These are phyloP conservation scores for Patiria miniata DNA, from an alignment of 35 echinoderm and acorn worm genomes.

Conservation along the genomic window DNA sequence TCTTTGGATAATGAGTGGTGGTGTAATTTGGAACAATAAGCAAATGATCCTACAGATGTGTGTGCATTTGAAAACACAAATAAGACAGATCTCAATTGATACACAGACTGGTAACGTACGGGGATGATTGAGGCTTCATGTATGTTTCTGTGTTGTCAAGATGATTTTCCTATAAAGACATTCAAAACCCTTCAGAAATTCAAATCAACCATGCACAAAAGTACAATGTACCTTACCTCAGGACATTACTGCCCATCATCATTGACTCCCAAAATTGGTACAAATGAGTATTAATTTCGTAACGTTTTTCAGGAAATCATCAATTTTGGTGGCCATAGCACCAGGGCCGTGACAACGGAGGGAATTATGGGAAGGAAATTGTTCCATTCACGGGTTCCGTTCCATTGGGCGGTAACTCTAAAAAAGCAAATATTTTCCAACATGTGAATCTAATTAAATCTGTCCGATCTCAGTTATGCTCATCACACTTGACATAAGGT, in stretches of 20 bases:
- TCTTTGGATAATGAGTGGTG: background rate
- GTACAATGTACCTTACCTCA: background rate
- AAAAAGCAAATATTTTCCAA: background rate
- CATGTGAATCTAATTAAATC: background rate
- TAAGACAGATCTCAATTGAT: background rate
- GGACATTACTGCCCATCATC: background rate
- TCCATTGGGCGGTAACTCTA: background rate
- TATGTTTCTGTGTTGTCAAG: background rate
- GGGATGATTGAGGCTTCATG: background rate
- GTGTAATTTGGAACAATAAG: background rate
- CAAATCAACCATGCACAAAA: background rate
- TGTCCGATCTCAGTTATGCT: background rate
- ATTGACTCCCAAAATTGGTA: background rate
- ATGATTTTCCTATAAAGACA: no score
- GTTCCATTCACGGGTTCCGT: background rate
- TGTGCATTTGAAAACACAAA: background rate
- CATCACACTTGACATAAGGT: background rate
- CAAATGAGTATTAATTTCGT: background rate
- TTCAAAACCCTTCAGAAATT: no score
- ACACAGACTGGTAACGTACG: background rate
- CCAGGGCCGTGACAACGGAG: background rate
- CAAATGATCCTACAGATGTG: background rate
- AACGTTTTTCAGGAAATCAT: slow-evolving; percentile 18
- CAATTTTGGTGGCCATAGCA: background rate
- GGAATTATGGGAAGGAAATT: background rate